Conservation (phyloP, 1,140 invertebrate genomes). For the Pantala flavescens region DNA sequence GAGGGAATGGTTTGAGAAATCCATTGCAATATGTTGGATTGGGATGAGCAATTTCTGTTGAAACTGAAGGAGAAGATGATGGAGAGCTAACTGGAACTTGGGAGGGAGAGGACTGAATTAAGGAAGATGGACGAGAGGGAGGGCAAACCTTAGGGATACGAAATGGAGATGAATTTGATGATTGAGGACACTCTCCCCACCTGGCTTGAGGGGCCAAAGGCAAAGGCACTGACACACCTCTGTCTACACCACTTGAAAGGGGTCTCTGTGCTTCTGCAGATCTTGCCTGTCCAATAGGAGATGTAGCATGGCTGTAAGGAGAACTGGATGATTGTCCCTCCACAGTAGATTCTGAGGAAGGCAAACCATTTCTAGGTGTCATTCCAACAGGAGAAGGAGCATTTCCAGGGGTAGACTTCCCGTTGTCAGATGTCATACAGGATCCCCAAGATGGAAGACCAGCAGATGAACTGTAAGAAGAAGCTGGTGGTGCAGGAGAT, state of each 20-base stretch:
- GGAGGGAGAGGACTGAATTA: slow-evolving; percentile 28
- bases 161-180: slow-evolving; percentile 38
- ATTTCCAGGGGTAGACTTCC: neutral
- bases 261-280: neutral
- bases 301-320: neutral
- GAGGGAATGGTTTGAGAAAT: slow-evolving; percentile 44
- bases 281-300: neutral
- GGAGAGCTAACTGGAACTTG: slow-evolving; percentile 20
- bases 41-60: slow-evolving; percentile 33
- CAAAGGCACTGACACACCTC: slow-evolving; percentile 20
- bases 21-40: slow-evolving; percentile 30
- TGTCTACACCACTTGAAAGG: neutral
- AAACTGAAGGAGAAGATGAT: slow-evolving; percentile 22
- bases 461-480: neutral
- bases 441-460: neutral
- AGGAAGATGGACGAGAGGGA: slow-evolving; percentile 42
- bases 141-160: slow-evolving; percentile 53
- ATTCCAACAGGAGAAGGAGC: neutral
- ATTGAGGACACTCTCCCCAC: neutral
- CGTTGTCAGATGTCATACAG: neutral
- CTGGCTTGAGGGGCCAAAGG: slow-evolving; percentile 17
- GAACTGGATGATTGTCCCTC: neutral
- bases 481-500: neutral
- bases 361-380: neutral
- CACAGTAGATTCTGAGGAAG: neutral